Conservation (phyloP, 2,888 invertebrate genomes). For the Coleophora flavipennella region DNA sequence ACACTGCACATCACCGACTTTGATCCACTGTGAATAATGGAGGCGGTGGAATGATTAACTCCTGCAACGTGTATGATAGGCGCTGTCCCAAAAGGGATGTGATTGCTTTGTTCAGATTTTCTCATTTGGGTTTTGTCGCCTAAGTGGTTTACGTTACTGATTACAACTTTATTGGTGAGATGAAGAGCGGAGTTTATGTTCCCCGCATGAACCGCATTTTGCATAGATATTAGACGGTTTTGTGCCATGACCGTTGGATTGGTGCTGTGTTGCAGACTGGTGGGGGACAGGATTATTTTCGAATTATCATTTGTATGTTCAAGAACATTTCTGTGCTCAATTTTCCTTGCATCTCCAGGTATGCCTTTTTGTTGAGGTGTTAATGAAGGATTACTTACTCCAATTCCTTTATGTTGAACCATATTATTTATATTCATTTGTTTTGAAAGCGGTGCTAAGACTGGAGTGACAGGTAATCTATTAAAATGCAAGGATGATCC, state of each 20-base stretch:
- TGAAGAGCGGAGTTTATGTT: conserved; percentile 47
- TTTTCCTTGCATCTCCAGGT: conserved; percentile 40
- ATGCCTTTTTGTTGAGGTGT: conserved; percentile 55
- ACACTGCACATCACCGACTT: conserved; percentile 44
- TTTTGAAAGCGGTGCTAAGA: conserved; percentile 71
- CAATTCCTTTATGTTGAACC: conserved; percentile 44
- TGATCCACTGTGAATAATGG: conserved; percentile 45
- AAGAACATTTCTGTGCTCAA: conserved; percentile 31
- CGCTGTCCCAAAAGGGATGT: conserved; percentile 33
- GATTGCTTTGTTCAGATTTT: conserved; percentile 45
- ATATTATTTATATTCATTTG: conserved; percentile 65
- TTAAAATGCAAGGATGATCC: conserved; percentile 62
- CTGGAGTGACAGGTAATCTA: conserved; percentile 72
- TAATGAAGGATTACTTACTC: conserved; percentile 31
- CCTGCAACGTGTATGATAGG: conserved; percentile 54
- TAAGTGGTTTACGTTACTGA: conserved; percentile 42
- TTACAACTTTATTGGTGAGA: conserved; percentile 48
- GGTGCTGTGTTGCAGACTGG: conserved; percentile 41
- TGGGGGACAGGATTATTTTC: conserved; percentile 59
- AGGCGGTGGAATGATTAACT: conserved; percentile 36
- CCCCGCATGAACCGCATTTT: conserved; percentile 48
- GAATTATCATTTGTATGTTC: conserved; percentile 42
- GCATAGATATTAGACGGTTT: conserved; percentile 60
- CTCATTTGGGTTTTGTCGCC: conserved; percentile 41
- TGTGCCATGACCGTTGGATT: conserved; percentile 59